Percentiles rank a stretch among this genome's conserved stretches.
Conservation (phyloP, 1,140 invertebrate genomes). For the Ditylenchus dipsaci region DNA sequence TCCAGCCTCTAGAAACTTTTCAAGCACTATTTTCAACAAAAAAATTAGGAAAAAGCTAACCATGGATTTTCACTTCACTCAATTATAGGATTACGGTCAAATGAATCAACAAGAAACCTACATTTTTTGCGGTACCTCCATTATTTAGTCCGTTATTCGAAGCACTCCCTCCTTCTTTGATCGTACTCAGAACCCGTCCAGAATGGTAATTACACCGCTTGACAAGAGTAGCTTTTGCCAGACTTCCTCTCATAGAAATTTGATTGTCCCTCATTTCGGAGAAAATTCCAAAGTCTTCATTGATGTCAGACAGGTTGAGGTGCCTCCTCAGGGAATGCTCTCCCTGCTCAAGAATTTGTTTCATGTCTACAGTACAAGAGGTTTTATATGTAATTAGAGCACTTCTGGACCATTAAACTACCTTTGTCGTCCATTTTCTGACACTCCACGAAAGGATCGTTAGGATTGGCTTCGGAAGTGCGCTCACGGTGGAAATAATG, state of each 20-base stretch:
- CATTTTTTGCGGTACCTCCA: not conserved
- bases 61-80: too few species aligned
- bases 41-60: too few species aligned
- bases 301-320: conserved; percentile 21
- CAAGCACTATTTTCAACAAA: too few species aligned
- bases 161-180: conserved; percentile 13
- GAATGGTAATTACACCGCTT: conserved; percentile 55
- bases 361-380: conserved; percentile 23
- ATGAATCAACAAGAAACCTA: too few species aligned
- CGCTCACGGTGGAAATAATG: conserved; percentile 98
- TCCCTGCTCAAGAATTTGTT: conserved; percentile 26
- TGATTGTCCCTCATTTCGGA: conserved; percentile 33
- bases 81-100: too few species aligned
- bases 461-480: conserved; percentile 34
- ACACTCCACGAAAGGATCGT: conserved; percentile 46
- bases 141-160: not conserved
- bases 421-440: conserved; percentile 48
- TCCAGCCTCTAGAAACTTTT: too few species aligned
- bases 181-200: conserved; percentile 44
- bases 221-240: conserved; percentile 34
- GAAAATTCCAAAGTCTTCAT: conserved; percentile 40
- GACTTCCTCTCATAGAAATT: conserved; percentile 2
- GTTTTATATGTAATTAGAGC: not conserved
- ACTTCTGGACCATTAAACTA: not conserved
- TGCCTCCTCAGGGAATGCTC: conserved; percentile 23